Evolutionary conservation across 2,888 invertebrate species (phyloP).

Genomic region (Chelonus formosanus): DNA sequence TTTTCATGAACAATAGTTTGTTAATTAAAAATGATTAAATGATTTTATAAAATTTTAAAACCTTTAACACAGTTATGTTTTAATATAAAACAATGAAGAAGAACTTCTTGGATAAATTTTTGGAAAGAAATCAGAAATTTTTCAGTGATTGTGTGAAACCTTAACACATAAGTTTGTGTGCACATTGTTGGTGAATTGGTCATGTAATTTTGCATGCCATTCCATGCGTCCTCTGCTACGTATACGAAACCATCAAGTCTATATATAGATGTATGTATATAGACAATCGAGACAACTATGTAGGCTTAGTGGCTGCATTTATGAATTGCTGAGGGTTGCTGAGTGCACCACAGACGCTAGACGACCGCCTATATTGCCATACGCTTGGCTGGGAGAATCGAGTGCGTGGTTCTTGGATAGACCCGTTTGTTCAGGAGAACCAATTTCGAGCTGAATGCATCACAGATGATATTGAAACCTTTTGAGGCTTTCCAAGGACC

Average conservation of each 20-base stretch:
- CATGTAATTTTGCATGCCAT: slow-evolving; percentile 34
- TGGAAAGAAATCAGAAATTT: no score
- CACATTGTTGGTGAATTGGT: slow-evolving; percentile 17
- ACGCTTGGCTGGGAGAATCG: slow-evolving; percentile 21
- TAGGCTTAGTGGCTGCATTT: slow-evolving; percentile 15
- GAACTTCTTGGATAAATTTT: no score
- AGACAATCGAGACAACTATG: not conserved
- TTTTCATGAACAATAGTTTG: no score
- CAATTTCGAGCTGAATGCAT: slow-evolving; percentile 22
- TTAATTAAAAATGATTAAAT: no score
- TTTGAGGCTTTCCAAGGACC: not conserved
- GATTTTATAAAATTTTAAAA: no score
- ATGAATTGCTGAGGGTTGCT: slow-evolving; percentile 10
- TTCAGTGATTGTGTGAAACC: not conserved
- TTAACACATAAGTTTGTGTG: slow-evolving; percentile 3
- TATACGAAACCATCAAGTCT: not conserved
- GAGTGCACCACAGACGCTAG: slow-evolving; percentile 14
- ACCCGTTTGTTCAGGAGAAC: slow-evolving; percentile 18
- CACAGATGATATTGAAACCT: slow-evolving; percentile 12
- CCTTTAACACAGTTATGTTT: no score
- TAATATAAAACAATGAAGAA: no score
- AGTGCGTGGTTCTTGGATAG: slow-evolving; percentile 16
- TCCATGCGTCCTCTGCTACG: slow-evolving; percentile 22
- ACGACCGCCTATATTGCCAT: slow-evolving; percentile 22
- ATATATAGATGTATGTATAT: slow-evolving; percentile 12